Evolutionary conservation across 2,113 vertebrate species (phyloP), one percentile per base, ranked within the genome.

Genomic region (Hippocampus barbouri): DNA sequence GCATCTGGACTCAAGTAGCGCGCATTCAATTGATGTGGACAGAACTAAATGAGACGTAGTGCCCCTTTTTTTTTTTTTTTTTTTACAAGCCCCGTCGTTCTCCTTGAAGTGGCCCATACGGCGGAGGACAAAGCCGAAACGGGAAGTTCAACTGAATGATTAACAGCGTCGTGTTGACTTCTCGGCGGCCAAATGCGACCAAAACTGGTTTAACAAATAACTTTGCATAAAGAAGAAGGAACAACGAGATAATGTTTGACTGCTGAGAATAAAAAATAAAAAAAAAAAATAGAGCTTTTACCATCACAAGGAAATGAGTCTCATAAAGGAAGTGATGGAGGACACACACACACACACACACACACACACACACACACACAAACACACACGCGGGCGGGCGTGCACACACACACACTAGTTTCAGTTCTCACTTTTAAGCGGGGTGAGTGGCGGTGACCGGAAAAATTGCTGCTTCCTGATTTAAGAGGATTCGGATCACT

Each of bases 391-490:
- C 40, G 75, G 25, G 72, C 64, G 68, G 30, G 75, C 30, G 72
- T 61, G 11, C 57, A 34, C 64, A 72, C 66, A 72, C 66, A 77
- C 76, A 38, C 72, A 9, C 68, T 59, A 49, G 56, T 90, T 89
- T 91, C 88, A 84, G 81, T 92, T 92, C 89, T 88, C 84, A 69
- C 85, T 91, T 90, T 91, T 81, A 81, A 61, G 47, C 79, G 45
- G 61, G 75, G 75, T 68, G 38, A 72, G 59, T 74, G 10, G n/a
- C 68, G 49, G 20, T 45, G 12, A 38, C 59, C 47, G 63, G 85
- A 75, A 79, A 80, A 86, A 85, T 83, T 90, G 83, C 84, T 83
- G 54, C 75, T 78, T 87, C 73, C 78, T 83, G 77, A n/a, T 87
- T 69, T 18, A 8, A 34, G 27, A 61, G 1, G 6, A 61, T 18